Evolutionary conservation across 1,140 invertebrate species (phyloP), one percentile per base, ranked within the genome.

Genomic region (Bombus balteatus): DNA sequence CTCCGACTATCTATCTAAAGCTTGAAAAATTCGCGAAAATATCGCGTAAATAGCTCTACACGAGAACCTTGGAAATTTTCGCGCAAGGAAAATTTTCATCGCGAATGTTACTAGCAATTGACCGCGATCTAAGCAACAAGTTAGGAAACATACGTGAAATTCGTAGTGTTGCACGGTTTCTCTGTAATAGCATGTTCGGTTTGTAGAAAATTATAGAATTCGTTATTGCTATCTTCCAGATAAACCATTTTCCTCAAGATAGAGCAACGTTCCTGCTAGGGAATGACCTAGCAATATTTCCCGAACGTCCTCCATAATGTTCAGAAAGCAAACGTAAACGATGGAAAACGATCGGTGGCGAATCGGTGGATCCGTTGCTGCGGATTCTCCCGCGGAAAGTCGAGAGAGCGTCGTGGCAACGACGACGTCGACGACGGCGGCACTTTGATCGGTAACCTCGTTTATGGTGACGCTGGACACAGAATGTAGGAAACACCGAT

Each of bases 391-490:
- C 75, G 47, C 68, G 62, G 74, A 82, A 74, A 70, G 34, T 53
- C 32, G 25, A 25, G 34, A 18, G 10, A 71, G 2, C 77, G 83
- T 32, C 82, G 68, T 68, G 87, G 34, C 78, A 80, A 71, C 76
- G 74, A 37, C 74, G 75, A 12, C 66, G 78, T 8, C 71, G 89
- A 43, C 80, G 79, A 28, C 85, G 84, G 81, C 86, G 91, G 92
- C 91, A 94, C 93, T 94, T 94, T 94, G 94, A 94, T 94, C 93
- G 92, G 91, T 94, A 95, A 95, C 91, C 93, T 94, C 89, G 91
- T 95, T 95, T 94, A 90, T 89, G 92, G 89, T 92, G 92, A 92
- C 91, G 89, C 92, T 92, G 92, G 93, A 94, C 92, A 93, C 90
- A 88, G 90, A 94, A 94, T 91, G 92, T 94, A 94, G 94, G 93